Evolutionary conservation across 2,113 vertebrate species (phyloP).

Genomic region (Miniopterus natalensis): DNA sequence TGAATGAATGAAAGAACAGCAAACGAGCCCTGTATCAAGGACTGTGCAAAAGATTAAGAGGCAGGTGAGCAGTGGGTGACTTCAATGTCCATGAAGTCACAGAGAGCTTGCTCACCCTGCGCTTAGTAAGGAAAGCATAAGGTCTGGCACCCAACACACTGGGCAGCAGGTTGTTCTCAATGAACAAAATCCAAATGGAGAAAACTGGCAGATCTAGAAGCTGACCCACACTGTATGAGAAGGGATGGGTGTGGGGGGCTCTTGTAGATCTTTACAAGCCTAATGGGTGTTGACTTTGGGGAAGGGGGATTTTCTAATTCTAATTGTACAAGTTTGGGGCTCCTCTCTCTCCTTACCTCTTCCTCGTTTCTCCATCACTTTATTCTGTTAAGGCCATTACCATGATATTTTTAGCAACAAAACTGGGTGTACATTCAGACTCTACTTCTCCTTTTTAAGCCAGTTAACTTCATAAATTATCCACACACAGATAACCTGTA

Average conservation of each 20-base stretch:
- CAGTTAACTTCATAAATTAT: conserved; percentile 49
- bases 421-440: background rate
- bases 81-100: background rate
- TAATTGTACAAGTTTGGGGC: background rate
- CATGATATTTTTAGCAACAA: conserved; percentile 3
- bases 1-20: background rate
- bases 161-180: background rate
- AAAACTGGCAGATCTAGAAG: background rate
- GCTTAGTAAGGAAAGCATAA: background rate
- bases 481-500: conserved; percentile 28
- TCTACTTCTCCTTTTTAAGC: background rate
- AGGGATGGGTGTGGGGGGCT: background rate
- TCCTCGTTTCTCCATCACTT: background rate
- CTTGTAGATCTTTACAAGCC: background rate
- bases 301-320: background rate
- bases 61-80: background rate
- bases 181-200: background rate
- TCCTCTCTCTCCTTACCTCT: background rate
- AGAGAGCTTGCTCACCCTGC: background rate
- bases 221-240: background rate
- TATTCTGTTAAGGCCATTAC: conserved; percentile 29
- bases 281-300: background rate
- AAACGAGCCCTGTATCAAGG: background rate
- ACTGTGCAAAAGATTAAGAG: background rate
- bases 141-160: background rate